These are phyloP conservation scores for Athene noctua DNA, from an alignment of 2,113 vertebrate species.

Conservation along the genomic window DNA sequence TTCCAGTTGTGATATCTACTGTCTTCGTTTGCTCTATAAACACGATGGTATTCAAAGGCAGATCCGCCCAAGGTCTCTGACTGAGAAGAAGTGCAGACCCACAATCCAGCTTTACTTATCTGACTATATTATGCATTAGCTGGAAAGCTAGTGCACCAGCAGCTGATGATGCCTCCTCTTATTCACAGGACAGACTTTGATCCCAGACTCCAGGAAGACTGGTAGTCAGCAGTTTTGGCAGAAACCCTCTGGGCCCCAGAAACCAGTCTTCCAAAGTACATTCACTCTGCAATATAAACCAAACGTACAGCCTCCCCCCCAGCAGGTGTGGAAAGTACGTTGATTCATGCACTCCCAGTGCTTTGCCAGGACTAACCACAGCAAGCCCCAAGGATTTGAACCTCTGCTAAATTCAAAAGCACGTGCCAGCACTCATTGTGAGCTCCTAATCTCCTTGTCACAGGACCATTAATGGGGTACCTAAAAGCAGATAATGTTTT, in stretches of 20 bases:
- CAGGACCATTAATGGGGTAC: rapidly evolving
- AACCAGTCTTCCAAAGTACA: rapidly evolving
- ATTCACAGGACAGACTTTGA: neutral
- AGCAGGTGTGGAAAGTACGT: neutral
- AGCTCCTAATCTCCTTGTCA: neutral
- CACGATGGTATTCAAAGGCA: too few species aligned
- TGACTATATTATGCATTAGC: neutral
- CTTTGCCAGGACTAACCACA: neutral
- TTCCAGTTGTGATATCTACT: neutral
- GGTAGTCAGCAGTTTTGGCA: neutral
- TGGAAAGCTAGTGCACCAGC: neutral
- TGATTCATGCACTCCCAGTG: neutral
- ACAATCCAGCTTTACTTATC: neutral
- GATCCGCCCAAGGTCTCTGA: too few species aligned
- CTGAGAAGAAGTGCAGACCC: rapidly evolving
- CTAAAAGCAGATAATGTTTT: neutral
- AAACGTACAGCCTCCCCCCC: neutral
- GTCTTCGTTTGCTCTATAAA: neutral
- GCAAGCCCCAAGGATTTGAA: neutral
- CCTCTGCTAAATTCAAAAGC: neutral
- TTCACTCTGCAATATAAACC: rapidly evolving
- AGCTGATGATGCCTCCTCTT: neutral
- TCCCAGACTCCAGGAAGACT: neutral
- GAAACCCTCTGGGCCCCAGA: neutral
- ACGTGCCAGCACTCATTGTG: rapidly evolving